Evolutionary conservation across 92 coral and sea anemone species (phyloP).

Genomic region (Porites lobata): DNA sequence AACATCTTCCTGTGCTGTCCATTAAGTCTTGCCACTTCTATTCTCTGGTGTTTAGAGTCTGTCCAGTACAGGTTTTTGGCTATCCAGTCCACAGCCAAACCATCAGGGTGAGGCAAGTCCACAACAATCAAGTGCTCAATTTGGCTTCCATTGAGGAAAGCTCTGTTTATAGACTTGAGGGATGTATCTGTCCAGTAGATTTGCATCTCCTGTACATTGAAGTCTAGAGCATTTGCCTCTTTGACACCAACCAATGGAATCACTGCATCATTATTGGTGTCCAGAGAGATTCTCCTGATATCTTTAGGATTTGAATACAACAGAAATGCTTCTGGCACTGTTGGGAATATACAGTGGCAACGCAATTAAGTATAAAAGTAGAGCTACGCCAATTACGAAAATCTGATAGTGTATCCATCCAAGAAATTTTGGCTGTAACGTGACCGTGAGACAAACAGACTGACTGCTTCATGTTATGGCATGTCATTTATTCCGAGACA

Average conservation of each 20-base stretch:
- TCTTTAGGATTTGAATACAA: constrained; percentile 72
- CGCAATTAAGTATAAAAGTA: no score
- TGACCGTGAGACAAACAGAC: no score
- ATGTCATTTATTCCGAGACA: no score
- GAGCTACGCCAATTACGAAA: no score
- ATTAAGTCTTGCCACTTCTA: constrained; percentile 91
- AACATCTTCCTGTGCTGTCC: constrained; percentile 89
- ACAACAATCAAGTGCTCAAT: constrained; percentile 73
- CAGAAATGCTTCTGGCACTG: constrained; percentile 97
- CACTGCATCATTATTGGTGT: constrained; percentile 74
- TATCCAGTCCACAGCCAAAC: constrained; percentile 98
- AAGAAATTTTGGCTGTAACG: no score
- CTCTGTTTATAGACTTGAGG: constrained; percentile 80
- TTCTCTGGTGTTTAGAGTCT: constrained; percentile 78
- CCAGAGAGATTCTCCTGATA: constrained; percentile 90
- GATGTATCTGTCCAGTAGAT: constrained; percentile 91
- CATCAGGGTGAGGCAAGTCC: constrained; percentile 83
- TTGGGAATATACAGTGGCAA: background rate
- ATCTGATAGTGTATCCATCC: no score
- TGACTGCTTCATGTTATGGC: no score
- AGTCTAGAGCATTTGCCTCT: constrained; percentile 89
- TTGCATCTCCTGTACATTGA: constrained; percentile 82
- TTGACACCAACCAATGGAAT: constrained; percentile 90
- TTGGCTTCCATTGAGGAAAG: constrained; percentile 88
- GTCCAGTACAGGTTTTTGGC: constrained; percentile 95